phyloP scores from a whole-genome alignment of 2,888 invertebrate genomes.

The Drosophila koepferae region DNA sequence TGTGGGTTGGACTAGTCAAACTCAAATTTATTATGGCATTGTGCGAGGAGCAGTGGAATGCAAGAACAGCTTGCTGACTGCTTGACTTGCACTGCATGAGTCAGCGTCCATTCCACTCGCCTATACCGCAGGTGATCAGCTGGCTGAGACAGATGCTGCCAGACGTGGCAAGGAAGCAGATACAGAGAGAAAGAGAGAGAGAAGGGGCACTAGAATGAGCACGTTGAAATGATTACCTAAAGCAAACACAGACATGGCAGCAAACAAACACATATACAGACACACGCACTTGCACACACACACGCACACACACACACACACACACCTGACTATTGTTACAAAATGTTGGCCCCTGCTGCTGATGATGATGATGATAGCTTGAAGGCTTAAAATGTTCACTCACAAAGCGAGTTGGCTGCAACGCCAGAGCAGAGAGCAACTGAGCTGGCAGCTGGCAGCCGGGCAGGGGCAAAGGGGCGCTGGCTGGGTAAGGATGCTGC shows the following conservation, averaged over 20 bases:
- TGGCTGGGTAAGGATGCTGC: background rate
- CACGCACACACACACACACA: background rate
- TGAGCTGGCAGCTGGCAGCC: background rate
- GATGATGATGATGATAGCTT: conserved; percentile 60
- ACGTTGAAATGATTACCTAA: conserved; percentile 78
- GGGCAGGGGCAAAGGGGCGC: background rate
- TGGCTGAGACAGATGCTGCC: conserved; percentile 38
- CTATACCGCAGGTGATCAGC: conserved; percentile 28
- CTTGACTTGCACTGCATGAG: conserved; percentile 59
- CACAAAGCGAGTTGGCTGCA: conserved; percentile 41
- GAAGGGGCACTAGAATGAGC: conserved; percentile 44
- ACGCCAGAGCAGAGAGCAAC: conserved; percentile 6
- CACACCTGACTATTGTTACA: conserved; percentile 65
- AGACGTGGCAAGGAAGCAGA: conserved; percentile 5
- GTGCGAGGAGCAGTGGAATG: conserved; percentile 30
- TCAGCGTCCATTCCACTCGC: background rate
- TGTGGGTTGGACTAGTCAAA: conserved; percentile 36
- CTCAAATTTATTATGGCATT: conserved; percentile 53
- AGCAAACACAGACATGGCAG: conserved; percentile 77
- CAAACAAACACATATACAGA: conserved; percentile 53
- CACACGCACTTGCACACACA: conserved; percentile 5
- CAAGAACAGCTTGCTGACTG: conserved; percentile 60
- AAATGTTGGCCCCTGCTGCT: conserved; percentile 50
- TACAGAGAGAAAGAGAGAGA: background rate
- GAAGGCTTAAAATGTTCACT: conserved; percentile 72